phyloP scores from a whole-genome alignment of 2,888 invertebrate species.

The Meiosimyza platycephala region DNA sequence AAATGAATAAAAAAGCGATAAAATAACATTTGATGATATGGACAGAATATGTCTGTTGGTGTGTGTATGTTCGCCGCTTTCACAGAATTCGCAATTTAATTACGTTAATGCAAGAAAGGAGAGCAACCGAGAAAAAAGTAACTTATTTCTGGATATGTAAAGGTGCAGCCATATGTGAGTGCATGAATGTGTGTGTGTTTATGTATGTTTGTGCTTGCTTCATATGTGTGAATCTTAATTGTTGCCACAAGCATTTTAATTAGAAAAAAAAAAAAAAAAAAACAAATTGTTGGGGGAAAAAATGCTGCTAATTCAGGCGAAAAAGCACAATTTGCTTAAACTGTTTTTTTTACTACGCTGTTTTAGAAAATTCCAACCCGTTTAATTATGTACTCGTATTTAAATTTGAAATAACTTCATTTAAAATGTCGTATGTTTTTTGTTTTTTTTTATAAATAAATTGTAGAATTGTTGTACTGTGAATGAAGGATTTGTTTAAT shows the following conservation, averaged over 20 bases:
- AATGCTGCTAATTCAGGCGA: slow-evolving; percentile 10
- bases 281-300: not conserved
- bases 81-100: slow-evolving; percentile 24
- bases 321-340: not conserved
- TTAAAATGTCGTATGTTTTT: too few relatives aligned
- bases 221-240: slow-evolving; percentile 4
- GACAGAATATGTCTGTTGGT: too few relatives aligned
- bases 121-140: not conserved
- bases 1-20: too few relatives aligned
- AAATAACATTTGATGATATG: too few relatives aligned
- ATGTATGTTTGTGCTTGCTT: not conserved
- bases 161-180: not conserved
- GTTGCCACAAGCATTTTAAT: slow-evolving; percentile 28
- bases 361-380: not conserved
- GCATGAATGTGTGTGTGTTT: not conserved
- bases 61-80: not conserved
- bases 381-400: too few relatives aligned
- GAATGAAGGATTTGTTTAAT: too few relatives aligned
- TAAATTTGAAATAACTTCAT: too few relatives aligned
- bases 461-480: too few relatives aligned
- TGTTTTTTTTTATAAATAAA: too few relatives aligned
- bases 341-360: not conserved
- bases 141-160: too few relatives aligned
- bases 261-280: not conserved
- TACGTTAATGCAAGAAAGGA: slow-evolving; percentile 4